Evolutionary conservation across 2,113 vertebrate species (phyloP), one percentile per base, ranked within the genome.

Genomic region (Pomatorhinus ruficollis): DNA sequence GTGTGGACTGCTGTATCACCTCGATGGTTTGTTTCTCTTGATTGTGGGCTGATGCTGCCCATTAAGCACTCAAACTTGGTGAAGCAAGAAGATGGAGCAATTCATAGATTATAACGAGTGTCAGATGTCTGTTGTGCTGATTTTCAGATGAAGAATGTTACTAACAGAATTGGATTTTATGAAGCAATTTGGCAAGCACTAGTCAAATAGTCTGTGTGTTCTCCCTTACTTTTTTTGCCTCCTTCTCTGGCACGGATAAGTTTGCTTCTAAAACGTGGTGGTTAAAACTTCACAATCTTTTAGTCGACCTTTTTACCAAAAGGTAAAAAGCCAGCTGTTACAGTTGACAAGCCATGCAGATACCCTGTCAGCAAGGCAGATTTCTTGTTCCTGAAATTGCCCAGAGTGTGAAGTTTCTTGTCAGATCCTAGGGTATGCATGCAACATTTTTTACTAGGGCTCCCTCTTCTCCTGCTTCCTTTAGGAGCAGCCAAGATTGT

Each of bases 51-150:
- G 24, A 14, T 56, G 71, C 21, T 3, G 4, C 8, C 1, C 15
- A 3, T 7, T 37, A 76, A 60, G 31, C 0, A 2, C 22, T 40
- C 0, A 1, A 15, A 19, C 15, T 75, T 1, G 0, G 7, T 24
- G 71, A 39, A 50, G 64, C 23, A 28, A 35, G 22, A 33, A 52
- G 18, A 57, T 16, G 37, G 66, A 75, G 27, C 33, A 78, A 33
- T 59, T 45, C 0, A 0, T 31, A 37, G 39, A 1, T 33, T 45
- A 9, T 8, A 24, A 72, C 3, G 9, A 11, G 7, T 59, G 19
- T 61, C 1, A n/a, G 31, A 33, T 27, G 8, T 24, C 25, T 72
- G 0, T 33, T 3, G 11, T 53, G 21, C 9, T 35, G 15, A 6
- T 56, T 71, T 40, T 50, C 17, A 49, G 8, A n/a, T 37, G 20